Conservation (phyloP, 2,113 vertebrate species). For the Psittacula cyanocephala region DNA sequence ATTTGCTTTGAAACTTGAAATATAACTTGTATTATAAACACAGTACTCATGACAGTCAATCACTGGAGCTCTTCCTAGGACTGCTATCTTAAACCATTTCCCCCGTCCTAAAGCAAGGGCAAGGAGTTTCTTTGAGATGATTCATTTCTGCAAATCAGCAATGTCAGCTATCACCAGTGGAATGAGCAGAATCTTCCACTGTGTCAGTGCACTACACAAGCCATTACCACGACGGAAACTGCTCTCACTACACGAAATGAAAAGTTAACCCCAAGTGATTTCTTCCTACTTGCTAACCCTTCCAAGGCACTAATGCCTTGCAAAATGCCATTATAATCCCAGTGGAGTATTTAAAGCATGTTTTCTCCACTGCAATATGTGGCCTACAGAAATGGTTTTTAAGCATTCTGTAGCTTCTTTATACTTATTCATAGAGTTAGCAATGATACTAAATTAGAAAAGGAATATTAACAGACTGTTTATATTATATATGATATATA, state of each 20-base stretch:
- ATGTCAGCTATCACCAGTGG: not conserved
- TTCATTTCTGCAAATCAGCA: not conserved
- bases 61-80: not conserved
- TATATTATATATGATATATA: too few relatives aligned
- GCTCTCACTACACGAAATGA: not conserved
- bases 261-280: not conserved
- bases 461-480: not conserved
- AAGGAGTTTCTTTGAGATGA: not conserved
- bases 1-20: constrained; percentile 13
- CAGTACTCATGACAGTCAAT: not conserved
- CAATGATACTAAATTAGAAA: not conserved
- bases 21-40: not conserved
- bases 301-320: not conserved
- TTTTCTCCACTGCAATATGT: not conserved
- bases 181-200: not conserved
- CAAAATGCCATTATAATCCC: not conserved
- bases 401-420: not conserved
- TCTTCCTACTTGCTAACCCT: not conserved
- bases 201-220: not conserved
- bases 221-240: not conserved
- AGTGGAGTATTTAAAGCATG: not conserved
- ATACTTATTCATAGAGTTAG: not conserved
- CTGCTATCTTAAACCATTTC: not conserved
- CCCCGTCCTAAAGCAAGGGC: not conserved
- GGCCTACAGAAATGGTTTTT: not conserved